phyloP scores from a whole-genome alignment of 1,140 invertebrate genomes.

The Diorhabda elongata region DNA sequence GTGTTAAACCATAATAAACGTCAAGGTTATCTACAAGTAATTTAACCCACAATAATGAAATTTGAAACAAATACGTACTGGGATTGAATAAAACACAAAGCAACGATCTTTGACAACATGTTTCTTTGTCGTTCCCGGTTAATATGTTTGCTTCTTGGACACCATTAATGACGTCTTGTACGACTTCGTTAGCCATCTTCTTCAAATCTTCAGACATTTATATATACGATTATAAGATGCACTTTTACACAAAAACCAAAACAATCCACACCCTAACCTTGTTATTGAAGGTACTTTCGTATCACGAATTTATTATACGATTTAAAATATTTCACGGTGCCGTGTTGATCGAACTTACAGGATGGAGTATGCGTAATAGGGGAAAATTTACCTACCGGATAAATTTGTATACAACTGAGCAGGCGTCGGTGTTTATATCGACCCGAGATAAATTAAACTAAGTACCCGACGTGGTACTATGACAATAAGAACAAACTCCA shows the following conservation, averaged over 20 bases:
- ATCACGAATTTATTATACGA: neutral
- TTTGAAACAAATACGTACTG: conserved; percentile 32
- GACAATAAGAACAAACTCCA: no score
- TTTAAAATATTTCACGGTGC: neutral
- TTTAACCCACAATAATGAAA: no score
- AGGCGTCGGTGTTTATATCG: conserved; percentile 1
- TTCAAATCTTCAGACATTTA: conserved; percentile 27
- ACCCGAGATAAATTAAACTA: neutral
- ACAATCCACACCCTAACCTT: conserved; percentile 7
- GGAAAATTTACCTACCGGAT: neutral
- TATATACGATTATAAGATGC: neutral
- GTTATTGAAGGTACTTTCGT: neutral
- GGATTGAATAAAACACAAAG: conserved; percentile 36
- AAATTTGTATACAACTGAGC: conserved; percentile 1
- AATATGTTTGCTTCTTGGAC: conserved; percentile 26
- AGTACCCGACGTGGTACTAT: no score
- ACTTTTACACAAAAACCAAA: conserved; percentile 1
- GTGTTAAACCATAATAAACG: no score
- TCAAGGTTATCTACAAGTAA: no score
- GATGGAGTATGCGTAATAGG: neutral
- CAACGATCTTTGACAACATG: conserved; percentile 31
- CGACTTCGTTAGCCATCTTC: conserved; percentile 31
- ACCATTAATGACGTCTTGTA: conserved; percentile 38
- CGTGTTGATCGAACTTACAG: no score
- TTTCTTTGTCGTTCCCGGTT: conserved; percentile 19